A percentile compares a stretch with the other conserved stretches of the same genome.
These are phyloP conservation scores for Meiosimyza decipiens DNA, from an alignment of 2,888 invertebrate species.

Conservation along the genomic window DNA sequence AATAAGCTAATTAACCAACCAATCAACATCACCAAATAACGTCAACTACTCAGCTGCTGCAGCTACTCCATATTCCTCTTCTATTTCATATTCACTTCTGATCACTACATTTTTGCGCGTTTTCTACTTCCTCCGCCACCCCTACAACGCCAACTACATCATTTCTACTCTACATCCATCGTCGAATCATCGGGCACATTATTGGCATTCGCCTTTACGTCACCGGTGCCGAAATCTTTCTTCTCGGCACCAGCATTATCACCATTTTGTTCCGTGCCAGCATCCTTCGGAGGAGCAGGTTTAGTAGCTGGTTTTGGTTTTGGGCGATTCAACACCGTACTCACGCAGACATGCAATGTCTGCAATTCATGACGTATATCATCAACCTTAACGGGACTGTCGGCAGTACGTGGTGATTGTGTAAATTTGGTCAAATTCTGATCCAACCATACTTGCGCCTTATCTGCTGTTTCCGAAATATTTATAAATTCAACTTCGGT, in stretches of 20 bases:
- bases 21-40: neutral
- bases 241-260: slow-evolving; percentile 42
- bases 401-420: slow-evolving; percentile 74
- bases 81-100: slow-evolving; percentile 21
- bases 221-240: slow-evolving; percentile 37
- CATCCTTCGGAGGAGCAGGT: slow-evolving; percentile 55
- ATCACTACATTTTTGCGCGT: slow-evolving; percentile 25
- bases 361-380: slow-evolving; percentile 84
- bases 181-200: slow-evolving; percentile 56
- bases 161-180: slow-evolving; percentile 63
- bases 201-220: slow-evolving; percentile 47
- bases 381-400: slow-evolving; percentile 81
- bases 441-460: slow-evolving; percentile 86
- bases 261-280: slow-evolving; percentile 53
- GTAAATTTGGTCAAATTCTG: slow-evolving; percentile 76
- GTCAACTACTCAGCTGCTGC: slow-evolving; percentile 3
- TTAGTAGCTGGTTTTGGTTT: slow-evolving; percentile 81
- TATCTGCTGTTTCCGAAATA: slow-evolving; percentile 76
- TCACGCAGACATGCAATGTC: slow-evolving; percentile 69
- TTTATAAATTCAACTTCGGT: slow-evolving; percentile 84
- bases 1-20: slow-evolving; percentile 3
- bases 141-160: slow-evolving; percentile 35
- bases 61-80: neutral
- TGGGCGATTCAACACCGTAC: slow-evolving; percentile 88
- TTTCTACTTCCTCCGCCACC: slow-evolving; percentile 36